A percentile compares a stretch with the other conserved stretches of the same genome.
Conservation (phyloP, 2,888 invertebrate genomes). For the Mythimna ferrago region DNA sequence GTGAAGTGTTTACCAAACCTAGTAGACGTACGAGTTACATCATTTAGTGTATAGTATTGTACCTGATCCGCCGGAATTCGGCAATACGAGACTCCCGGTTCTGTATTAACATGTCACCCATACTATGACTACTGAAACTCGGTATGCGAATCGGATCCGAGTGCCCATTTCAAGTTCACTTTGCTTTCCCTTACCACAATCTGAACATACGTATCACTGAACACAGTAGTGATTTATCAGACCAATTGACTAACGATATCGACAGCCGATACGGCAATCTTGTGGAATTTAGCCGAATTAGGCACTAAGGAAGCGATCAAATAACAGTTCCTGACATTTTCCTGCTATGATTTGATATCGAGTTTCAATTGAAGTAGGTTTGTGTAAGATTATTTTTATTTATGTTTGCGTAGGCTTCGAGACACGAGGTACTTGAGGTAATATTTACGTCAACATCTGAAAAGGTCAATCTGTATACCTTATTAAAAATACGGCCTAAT, state of each 20-base stretch:
- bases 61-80: background rate
- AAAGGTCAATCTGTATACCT: background rate
- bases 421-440: background rate
- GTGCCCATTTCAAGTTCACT: slow-evolving; percentile 12
- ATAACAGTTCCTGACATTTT: slow-evolving; percentile 46
- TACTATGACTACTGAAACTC: slow-evolving; percentile 11
- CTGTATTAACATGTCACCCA: background rate
- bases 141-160: slow-evolving; percentile 25
- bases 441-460: background rate
- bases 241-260: slow-evolving; percentile 27
- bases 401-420: slow-evolving; percentile 15
- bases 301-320: slow-evolving; percentile 41
- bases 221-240: slow-evolving; percentile 20
- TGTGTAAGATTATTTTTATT: slow-evolving; percentile 31
- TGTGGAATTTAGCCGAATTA: slow-evolving; percentile 39
- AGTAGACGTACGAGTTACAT: no score
- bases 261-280: slow-evolving; percentile 34
- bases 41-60: background rate
- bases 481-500: background rate
- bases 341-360: slow-evolving; percentile 30
- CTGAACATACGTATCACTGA: slow-evolving; percentile 27
- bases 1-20: background rate
- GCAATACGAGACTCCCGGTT: background rate
- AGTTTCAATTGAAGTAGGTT: slow-evolving; percentile 15
- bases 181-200: slow-evolving; percentile 1